A percentile compares a stretch with the other conserved stretches of the same genome.
These are phyloP conservation scores for Callocephalon fimbriatum DNA, from an alignment of 2,113 vertebrate genomes.

Conservation along the genomic window DNA sequence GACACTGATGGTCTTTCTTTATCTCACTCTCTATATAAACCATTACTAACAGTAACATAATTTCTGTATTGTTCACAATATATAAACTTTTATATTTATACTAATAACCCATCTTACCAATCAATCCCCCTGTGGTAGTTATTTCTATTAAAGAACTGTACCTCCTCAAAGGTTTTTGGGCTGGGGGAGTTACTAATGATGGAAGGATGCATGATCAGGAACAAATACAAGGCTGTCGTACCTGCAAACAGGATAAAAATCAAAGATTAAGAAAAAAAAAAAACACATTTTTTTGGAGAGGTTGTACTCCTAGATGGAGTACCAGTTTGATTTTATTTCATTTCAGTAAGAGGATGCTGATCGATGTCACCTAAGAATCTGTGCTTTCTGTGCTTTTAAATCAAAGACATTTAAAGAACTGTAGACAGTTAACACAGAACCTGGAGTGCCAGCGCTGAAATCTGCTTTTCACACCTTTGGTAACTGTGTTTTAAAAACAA, in stretches of 20 bases:
- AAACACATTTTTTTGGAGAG: not conserved
- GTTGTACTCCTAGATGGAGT: not conserved
- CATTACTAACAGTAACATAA: constrained; percentile 49
- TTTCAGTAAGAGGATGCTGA: not conserved
- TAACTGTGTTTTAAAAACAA: not conserved
- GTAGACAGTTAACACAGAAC: not conserved
- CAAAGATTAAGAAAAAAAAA: constrained; percentile 4
- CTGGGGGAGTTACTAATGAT: constrained; percentile 98
- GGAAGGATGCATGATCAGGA: constrained; percentile 97
- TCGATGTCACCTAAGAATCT: not conserved
- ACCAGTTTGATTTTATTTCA: not conserved
- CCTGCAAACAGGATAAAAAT: constrained; percentile 82
- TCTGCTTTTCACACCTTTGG: not conserved
- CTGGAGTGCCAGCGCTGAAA: not conserved
- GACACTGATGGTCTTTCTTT: not conserved
- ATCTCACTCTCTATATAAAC: not conserved
- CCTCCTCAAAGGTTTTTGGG: constrained; percentile 97
- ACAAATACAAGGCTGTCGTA: constrained; percentile 97
- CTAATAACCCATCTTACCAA: constrained; percentile 90
- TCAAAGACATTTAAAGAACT: not conserved
- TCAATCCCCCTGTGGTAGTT: constrained; percentile 99
- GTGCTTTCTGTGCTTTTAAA: not conserved
- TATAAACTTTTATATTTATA: constrained; percentile 79
- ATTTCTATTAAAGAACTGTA: constrained; percentile 99
- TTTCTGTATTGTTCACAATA: constrained; percentile 73